phyloP scores from a whole-genome alignment of 2,888 invertebrate genomes.

The Sceliomorpha sp. region DNA sequence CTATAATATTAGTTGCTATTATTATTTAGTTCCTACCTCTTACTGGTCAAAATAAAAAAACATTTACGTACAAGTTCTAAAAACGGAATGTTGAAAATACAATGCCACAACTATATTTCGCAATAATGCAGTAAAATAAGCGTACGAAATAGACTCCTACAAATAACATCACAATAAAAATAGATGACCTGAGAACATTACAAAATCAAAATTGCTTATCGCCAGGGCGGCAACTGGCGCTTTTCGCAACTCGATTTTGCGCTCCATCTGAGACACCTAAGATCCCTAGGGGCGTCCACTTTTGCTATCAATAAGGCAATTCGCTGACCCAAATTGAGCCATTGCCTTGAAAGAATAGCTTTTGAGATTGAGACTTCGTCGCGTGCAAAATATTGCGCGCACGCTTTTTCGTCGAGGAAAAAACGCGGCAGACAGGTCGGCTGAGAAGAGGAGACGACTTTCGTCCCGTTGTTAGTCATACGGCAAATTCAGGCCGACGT shows the following conservation, averaged over 20 bases:
- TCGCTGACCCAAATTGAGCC: conserved; percentile 77
- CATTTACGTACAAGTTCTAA: too few species aligned
- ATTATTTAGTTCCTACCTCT: too few species aligned
- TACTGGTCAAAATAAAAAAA: too few species aligned
- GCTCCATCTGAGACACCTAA: conserved; percentile 78
- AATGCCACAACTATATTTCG: neutral
- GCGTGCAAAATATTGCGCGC: conserved; percentile 43
- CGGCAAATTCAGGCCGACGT: conserved; percentile 49
- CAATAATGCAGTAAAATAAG: neutral
- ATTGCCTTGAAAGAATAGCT: conserved; percentile 60
- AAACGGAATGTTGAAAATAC: neutral
- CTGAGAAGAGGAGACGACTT: conserved; percentile 9
- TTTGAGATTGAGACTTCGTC: conserved; percentile 34
- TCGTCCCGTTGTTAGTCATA: conserved; percentile 29
- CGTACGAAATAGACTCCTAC: neutral
- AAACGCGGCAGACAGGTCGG: conserved; percentile 13
- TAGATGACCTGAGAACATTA: conserved; percentile 27
- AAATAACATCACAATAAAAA: conserved; percentile 2
- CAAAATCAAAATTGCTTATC: conserved; percentile 43
- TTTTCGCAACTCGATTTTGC: conserved; percentile 74
- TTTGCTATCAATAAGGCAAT: conserved; percentile 79
- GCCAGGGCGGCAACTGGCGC: conserved; percentile 46
- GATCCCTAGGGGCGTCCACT: conserved; percentile 67
- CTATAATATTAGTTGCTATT: too few species aligned
- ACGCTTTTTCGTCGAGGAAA: conserved; percentile 22